Base-by-base conservation (phyloP, 2,113 vertebrate genomes). In the Oncorhynchus tshawytscha region DNA sequence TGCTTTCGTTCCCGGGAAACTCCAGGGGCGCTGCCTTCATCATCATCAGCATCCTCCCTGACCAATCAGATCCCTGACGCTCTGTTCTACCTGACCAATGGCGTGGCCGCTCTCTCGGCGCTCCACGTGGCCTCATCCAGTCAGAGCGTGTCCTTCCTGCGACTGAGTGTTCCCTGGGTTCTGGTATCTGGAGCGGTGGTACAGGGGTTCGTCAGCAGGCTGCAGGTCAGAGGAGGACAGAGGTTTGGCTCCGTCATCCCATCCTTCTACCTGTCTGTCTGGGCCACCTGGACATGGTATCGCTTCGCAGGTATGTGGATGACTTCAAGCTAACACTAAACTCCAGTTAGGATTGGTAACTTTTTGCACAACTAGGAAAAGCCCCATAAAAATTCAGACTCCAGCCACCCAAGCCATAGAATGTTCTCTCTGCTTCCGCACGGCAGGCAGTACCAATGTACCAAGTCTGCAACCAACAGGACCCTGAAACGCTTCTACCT, bases 211-310 rank as follows among this genome's bases (percentile, higher is more conserved):
- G 81, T 97, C 84, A 93, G 94, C 81, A 92, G 95, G 66, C 91
- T 97, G 60, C 94, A 96, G 76, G 84, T 95, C 25, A 90, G 68
- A 65, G 92, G 88, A 3, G 90, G 92, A 13, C 89, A 76, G 62
- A 92, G 92, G 39, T 96, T 95, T 20, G 95, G 95, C 0, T 94
- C 92, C 0, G 72, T 95, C 76, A 93, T 97, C 34, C 92, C 96
- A 0, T 93, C 94, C 73, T 90, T 94, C 83, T 96, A 95, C 6
- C 87, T 90, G 4, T 93, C 84, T 34, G 85, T 96, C 27, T 97
- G 96, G 96, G 95, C 92, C 27, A 93, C 89, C 0, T 97, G 95
- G 96, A 91, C 92, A 48, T 96, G 96, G 95, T 95, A 95, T 76
- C 92, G 94, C 7, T 93, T 96, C 86, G 92, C 94, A 94, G 95